Conservation (phyloP, 2,113 vertebrate species). For the Dicrurus megarhynchus region DNA sequence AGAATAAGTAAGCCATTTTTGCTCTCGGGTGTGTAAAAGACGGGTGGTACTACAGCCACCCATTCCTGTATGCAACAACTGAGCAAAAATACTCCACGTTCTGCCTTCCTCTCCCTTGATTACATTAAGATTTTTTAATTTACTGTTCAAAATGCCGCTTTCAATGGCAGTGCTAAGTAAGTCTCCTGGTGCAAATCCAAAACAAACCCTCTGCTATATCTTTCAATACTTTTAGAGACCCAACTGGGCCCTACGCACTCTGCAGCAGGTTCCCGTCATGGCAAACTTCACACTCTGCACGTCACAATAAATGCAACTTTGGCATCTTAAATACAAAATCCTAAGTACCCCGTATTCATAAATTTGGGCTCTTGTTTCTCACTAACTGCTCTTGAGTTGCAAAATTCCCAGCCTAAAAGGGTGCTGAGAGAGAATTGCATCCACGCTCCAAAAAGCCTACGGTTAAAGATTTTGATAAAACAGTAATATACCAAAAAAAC, state of each 20-base stretch:
- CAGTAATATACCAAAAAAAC: not conserved
- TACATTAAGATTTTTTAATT: not conserved
- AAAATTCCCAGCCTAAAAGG: not conserved
- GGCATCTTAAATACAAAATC: not conserved
- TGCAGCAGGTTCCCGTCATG: accelerated
- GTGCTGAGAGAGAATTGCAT: not conserved
- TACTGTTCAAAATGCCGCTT: not conserved
- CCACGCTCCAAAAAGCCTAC: not conserved
- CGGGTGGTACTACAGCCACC: not conserved
- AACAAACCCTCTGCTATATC: not conserved
- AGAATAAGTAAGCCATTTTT: not conserved
- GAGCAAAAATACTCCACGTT: not conserved
- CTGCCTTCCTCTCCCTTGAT: not conserved
- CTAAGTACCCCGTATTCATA: not conserved
- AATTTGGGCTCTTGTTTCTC: not conserved
- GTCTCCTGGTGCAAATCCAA: not conserved
- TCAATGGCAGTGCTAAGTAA: not conserved
- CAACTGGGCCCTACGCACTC: not conserved
- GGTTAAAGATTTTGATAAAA: not conserved
- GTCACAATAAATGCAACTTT: not conserved
- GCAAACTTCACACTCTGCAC: not conserved
- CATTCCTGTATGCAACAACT: not conserved
- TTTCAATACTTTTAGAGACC: not conserved
- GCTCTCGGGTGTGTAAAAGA: accelerated
- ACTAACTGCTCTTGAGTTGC: not conserved